Evolutionary conservation across 2,797 vertebrate genomes (phyloP).

Genomic region (Neopelma chrysocephalum): DNA sequence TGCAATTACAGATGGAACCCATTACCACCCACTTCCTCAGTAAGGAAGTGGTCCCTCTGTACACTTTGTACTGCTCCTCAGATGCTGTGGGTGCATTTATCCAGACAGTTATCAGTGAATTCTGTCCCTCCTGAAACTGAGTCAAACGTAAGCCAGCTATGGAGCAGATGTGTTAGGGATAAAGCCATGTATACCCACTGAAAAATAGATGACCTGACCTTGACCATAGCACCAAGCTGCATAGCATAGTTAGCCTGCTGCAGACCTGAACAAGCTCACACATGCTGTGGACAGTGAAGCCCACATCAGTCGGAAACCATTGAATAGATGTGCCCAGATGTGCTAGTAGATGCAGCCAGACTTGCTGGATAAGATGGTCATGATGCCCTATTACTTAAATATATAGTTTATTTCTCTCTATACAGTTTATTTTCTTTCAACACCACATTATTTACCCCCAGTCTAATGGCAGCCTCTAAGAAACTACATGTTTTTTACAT

Average conservation of each 20-base stretch:
- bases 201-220: neutral
- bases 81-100: neutral
- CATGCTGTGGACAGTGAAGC: neutral
- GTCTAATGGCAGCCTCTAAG: neutral
- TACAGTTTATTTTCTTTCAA: neutral
- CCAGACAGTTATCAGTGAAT: neutral
- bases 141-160: neutral
- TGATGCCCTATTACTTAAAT: neutral
- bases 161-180: neutral
- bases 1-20: constrained; percentile 40
- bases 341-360: neutral
- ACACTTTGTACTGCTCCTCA: neutral
- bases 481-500: neutral
- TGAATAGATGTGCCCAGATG: neutral
- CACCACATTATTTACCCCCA: neutral
- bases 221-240: neutral
- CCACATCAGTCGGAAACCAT: neutral
- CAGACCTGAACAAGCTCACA: neutral
- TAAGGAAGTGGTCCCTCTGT: constrained; percentile 13
- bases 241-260: neutral
- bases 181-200: neutral
- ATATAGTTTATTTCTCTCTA: neutral
- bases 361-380: neutral
- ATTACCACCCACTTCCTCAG: neutral
- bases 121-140: neutral